Conservation (phyloP, 2,797 vertebrate species). For the Gallinago solitaria region DNA sequence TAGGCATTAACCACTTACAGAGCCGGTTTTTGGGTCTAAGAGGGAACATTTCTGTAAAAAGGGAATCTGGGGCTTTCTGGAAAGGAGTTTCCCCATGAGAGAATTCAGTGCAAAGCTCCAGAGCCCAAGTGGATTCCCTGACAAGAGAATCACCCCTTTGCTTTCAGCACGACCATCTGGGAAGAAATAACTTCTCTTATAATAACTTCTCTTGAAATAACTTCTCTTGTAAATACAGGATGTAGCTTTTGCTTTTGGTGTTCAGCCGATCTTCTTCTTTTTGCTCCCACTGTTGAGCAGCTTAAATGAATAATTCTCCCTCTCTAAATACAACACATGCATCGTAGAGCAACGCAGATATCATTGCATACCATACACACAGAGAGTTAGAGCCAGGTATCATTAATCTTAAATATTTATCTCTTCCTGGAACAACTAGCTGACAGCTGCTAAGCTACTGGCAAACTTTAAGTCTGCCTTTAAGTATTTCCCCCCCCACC, state of each 20-base stretch:
- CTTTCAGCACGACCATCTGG: background rate
- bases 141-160: background rate
- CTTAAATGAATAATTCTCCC: background rate
- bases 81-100: background rate
- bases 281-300: background rate
- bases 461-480: background rate
- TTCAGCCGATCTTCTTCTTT: background rate
- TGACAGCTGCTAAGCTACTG: constrained; percentile 60
- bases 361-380: background rate
- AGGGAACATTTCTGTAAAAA: background rate
- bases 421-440: constrained; percentile 26
- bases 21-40: background rate
- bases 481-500: background rate
- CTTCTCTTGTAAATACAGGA: background rate
- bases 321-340: background rate
- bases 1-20: background rate
- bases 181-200: background rate
- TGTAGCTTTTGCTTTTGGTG: background rate
- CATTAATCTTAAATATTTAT: constrained; percentile 43
- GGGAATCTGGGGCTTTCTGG: background rate
- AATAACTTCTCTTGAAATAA: background rate
- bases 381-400: background rate
- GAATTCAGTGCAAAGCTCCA: background rate
- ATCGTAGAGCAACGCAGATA: background rate
- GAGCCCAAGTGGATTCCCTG: background rate